Percentiles rank a stretch among this genome's conserved stretches.
Evolutionary conservation across 2,797 vertebrate species (phyloP).

Genomic region (Artibeus jamaicensis): DNA sequence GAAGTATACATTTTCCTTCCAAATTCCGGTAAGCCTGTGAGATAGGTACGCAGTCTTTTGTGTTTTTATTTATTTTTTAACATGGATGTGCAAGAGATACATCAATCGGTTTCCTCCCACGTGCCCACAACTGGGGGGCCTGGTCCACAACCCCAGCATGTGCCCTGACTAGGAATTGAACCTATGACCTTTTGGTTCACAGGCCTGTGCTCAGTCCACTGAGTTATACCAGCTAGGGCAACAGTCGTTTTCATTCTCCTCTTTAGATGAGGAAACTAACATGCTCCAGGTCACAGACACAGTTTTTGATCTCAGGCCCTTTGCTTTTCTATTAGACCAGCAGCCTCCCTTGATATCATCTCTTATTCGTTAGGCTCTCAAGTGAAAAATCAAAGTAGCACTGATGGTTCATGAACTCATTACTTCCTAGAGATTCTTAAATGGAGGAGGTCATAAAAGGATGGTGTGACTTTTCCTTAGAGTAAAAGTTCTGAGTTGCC

Average conservation of each 20-base stretch:
- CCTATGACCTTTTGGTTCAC: not conserved
- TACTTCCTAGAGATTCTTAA: constrained; percentile 14
- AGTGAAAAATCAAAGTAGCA: not conserved
- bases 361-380: not conserved
- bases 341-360: not conserved
- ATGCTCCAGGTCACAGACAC: not conserved
- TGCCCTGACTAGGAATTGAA: not conserved
- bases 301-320: not conserved
- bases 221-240: not conserved
- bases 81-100: not conserved
- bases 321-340: not conserved
- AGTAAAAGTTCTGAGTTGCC: not conserved
- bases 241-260: not conserved
- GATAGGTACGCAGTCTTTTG: not conserved
- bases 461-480: not conserved
- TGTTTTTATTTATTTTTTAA: not conserved
- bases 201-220: not conserved
- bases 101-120: not conserved
- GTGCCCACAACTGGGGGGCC: not conserved
- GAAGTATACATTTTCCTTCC: not conserved
- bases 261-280: not conserved
- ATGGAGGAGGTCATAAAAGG: not conserved
- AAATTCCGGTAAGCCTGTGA: not conserved
- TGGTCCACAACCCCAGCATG: not conserved
- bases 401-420: not conserved